Evolutionary conservation across 2,113 vertebrate genomes (phyloP).

Genomic region (Muntiacus reevesi): DNA sequence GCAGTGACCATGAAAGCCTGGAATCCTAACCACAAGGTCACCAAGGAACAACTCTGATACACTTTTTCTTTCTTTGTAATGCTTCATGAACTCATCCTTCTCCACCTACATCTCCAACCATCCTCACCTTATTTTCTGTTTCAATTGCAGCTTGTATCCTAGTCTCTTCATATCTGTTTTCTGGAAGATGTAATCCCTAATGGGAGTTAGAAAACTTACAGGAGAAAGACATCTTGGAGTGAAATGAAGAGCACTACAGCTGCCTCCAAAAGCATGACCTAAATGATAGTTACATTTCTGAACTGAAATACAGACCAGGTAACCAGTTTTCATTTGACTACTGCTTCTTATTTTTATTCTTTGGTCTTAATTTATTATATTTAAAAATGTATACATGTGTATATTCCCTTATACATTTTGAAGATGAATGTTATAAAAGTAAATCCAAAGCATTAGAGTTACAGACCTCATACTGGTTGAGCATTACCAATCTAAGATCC

Average conservation of each 20-base stretch:
- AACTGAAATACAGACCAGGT: neutral
- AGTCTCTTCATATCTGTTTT: neutral
- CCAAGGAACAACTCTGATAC: neutral
- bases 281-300: neutral
- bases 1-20: neutral
- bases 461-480: neutral
- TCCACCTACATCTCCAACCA: neutral
- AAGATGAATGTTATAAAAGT: neutral
- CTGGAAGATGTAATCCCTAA: neutral
- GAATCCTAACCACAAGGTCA: neutral
- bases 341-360: neutral
- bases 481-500: neutral
- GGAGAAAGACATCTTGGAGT: neutral
- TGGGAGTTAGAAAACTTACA: neutral
- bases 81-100: neutral
- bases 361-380: neutral
- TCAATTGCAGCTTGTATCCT: neutral
- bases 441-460: neutral
- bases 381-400: neutral
- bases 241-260: neutral
- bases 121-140: neutral
- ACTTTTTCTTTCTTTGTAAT: neutral
- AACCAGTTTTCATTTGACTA: neutral
- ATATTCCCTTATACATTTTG: neutral
- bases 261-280: neutral